Conservation (phyloP, 2,113 vertebrate species). For the Cinclus mexicanus region DNA sequence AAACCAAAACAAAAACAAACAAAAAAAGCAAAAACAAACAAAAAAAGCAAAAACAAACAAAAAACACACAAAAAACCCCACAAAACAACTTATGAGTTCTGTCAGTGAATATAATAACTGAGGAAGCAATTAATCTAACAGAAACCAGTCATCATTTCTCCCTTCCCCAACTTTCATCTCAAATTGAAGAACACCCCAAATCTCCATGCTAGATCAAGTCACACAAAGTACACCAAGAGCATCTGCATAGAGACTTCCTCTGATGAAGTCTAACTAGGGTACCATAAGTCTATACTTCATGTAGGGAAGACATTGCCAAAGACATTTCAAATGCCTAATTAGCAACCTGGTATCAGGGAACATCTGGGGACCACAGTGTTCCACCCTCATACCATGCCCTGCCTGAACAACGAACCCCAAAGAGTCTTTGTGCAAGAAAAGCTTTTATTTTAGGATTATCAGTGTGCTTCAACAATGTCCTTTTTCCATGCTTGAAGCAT, state of each 20-base stretch:
- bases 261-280: neutral
- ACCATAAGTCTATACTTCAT: neutral
- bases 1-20: neutral
- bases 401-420: neutral
- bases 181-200: neutral
- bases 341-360: neutral
- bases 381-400: no score
- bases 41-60: no score
- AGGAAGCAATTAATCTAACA: neutral
- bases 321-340: neutral
- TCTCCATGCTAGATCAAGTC: neutral
- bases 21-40: no score
- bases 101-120: neutral
- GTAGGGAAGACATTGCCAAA: neutral
- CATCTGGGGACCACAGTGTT: neutral
- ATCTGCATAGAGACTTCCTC: neutral
- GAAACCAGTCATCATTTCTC: neutral
- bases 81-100: neutral
- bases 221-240: fast-evolving
- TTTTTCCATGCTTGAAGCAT: neutral
- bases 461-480: neutral
- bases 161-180: neutral
- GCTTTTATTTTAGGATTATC: neutral
- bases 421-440: neutral
- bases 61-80: no score